A percentile compares a stretch with the other conserved stretches of the same genome.
Conservation (phyloP, 2,797 vertebrate genomes). For the Rallus crepitans region DNA sequence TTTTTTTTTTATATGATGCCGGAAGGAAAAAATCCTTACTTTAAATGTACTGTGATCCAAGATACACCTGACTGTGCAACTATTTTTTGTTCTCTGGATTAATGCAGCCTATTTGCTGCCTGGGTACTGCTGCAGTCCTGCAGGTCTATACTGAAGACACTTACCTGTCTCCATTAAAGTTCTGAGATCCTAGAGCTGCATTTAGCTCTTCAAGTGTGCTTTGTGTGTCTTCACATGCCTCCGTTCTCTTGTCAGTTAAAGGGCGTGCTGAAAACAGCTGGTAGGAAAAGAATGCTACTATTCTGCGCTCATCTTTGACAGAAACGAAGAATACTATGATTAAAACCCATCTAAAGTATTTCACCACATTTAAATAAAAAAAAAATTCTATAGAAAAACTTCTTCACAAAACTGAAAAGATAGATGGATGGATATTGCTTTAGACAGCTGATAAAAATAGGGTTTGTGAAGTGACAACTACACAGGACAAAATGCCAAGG, state of each 20-base stretch:
- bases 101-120: neutral
- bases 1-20: neutral
- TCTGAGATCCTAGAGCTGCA: neutral
- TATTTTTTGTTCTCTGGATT: neutral
- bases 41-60: neutral
- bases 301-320: neutral
- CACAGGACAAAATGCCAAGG: neutral
- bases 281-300: neutral
- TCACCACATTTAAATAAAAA: neutral
- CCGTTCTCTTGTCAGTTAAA: neutral
- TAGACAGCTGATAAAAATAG: neutral
- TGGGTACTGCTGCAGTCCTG: neutral
- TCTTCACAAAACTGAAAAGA: neutral
- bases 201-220: neutral
- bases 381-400: neutral
- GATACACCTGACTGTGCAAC: neutral
- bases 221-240: neutral
- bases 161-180: neutral
- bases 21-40: neutral
- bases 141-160: neutral
- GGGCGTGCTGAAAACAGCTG: neutral
- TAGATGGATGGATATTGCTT: neutral
- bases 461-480: neutral
- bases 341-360: neutral
- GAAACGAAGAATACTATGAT: neutral